These are phyloP conservation scores for Bubo bubo DNA, from an alignment of 2,113 vertebrate species.

Conservation along the genomic window DNA sequence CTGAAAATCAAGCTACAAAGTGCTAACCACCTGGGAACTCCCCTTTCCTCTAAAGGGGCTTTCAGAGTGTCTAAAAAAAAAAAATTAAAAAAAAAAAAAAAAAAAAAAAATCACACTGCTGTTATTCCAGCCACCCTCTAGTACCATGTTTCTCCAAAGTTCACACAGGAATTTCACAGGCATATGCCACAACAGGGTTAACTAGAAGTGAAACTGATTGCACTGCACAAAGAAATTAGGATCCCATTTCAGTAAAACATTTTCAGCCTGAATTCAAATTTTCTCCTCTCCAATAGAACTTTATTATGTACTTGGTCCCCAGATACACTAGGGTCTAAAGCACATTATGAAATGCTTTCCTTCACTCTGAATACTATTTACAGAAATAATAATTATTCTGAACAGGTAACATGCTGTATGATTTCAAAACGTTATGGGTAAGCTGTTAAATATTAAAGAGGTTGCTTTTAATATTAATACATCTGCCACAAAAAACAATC, in stretches of 20 bases:
- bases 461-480: background rate
- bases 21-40: background rate
- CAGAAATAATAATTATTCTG: conserved; percentile 14
- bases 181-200: background rate
- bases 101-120: background rate
- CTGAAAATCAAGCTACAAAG: background rate
- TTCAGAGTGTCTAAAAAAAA: background rate
- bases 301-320: background rate
- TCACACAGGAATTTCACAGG: background rate
- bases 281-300: background rate
- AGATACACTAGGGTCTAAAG: background rate
- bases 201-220: background rate
- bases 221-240: background rate
- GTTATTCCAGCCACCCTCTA: background rate
- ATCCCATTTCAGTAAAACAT: background rate
- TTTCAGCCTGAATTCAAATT: background rate
- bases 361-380: background rate
- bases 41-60: background rate
- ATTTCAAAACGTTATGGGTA: background rate
- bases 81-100: background rate
- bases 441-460: conserved; percentile 6
- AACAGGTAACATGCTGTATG: background rate
- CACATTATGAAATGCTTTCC: background rate
- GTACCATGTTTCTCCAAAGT: background rate
- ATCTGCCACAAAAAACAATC: background rate